Conservation (phyloP, 2,888 invertebrate genomes). For the Philaethria dido region DNA sequence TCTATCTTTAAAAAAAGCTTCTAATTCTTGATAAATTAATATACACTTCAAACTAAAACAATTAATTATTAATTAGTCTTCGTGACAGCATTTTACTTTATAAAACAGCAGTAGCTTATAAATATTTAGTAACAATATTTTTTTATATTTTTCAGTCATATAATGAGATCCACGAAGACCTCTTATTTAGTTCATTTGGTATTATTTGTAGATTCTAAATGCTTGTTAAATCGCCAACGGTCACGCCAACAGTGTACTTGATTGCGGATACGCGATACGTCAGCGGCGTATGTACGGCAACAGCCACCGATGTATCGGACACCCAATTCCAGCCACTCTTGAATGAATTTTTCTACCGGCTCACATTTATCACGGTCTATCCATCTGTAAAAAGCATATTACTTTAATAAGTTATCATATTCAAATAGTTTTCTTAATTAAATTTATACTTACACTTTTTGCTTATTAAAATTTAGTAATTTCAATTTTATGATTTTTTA, state of each 20-base stretch:
- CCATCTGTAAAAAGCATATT: slow-evolving; percentile 83
- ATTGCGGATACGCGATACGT: slow-evolving; percentile 89
- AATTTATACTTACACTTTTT: too few species aligned
- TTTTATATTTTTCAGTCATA: slow-evolving; percentile 13
- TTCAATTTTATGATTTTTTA: too few species aligned
- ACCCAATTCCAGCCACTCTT: slow-evolving; percentile 92
- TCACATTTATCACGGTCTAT: slow-evolving; percentile 88
- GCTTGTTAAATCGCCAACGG: slow-evolving; percentile 60
- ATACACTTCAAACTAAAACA: neutral
- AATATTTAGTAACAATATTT: neutral
- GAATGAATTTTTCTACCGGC: slow-evolving; percentile 88
- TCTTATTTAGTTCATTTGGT: slow-evolving; percentile 23
- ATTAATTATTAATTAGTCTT: neutral
- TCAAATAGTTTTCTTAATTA: too few species aligned
- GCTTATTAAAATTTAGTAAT: too few species aligned
- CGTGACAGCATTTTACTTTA: neutral
- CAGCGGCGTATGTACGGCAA: slow-evolving; percentile 93
- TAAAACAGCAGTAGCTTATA: too few species aligned
- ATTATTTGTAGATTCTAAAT: slow-evolving; percentile 19
- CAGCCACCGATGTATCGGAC: slow-evolving; percentile 95
- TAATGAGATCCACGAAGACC: slow-evolving; percentile 3
- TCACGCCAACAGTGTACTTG: slow-evolving; percentile 83
- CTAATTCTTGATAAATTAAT: neutral
- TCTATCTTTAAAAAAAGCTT: neutral
- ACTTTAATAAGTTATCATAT: too few species aligned